Evolutionary conservation across 2,888 invertebrate genomes (phyloP), one percentile per base, ranked within the genome.

Genomic region (Anoncus sp.): DNA sequence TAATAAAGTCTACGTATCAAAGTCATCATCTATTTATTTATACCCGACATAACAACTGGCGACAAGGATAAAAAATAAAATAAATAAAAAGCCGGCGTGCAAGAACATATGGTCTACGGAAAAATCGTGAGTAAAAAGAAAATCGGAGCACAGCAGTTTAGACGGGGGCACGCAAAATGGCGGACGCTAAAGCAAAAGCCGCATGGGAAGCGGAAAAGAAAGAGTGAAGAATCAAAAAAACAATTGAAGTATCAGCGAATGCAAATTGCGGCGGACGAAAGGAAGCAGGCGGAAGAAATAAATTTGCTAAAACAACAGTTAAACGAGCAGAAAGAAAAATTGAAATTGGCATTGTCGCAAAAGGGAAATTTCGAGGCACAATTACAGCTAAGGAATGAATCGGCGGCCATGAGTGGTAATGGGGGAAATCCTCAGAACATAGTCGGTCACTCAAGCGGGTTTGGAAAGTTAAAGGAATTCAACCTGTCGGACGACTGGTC

Each of bases 391-490:
- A n/a, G n/a, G n/a, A n/a, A n/a, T n/a, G n/a, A 31, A 7, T 31
- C 31, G n/a, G n/a, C n/a, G n/a, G n/a, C n/a, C n/a, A 5, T n/a
- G 20, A 55, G 24, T 24, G 2, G 40, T 59, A 7, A 24, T 31
- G 31, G 31, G 16, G n/a, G 3, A 59, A 14, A 1, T 4, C 5
- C 18, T 3, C 35, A 31, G 3, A 35, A 35, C 35, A 1, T 35
- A 0, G 35, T 31, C 18, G 31, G 10, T 5, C 59, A 40, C 14
- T 43, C 60, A 16, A 40, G 40, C 24, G 16, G 43, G 3, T 24
- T 60, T 2, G 43, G 60, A 10, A 24, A 31, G 14, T n/a, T 76
- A 10, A 71, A 71, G 7, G 76, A 71, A 53, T 71, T 53, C 38
- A 60, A 47, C 9, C 1, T 47, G 1, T 14, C 24, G 16, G 72